Percentiles rank a stretch among this genome's conserved stretches.
Evolutionary conservation across 2,888 invertebrate species (phyloP).

Genomic region (Therioaphis trifolii): DNA sequence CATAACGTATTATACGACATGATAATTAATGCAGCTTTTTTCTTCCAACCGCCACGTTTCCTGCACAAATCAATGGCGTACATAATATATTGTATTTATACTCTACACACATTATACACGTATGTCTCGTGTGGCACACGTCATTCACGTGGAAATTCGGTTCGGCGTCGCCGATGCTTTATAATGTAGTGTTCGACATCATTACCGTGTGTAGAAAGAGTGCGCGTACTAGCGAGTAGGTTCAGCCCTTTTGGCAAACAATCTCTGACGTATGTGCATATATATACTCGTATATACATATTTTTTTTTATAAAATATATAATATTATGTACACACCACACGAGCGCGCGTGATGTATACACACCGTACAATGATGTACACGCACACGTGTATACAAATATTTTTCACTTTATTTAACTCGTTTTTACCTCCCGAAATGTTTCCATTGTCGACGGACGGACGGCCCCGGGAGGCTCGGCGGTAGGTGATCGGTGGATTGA

Average conservation of each 20-base stretch:
- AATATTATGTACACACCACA: no score
- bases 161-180: neutral
- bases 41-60: no score
- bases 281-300: no score
- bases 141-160: constrained; percentile 1
- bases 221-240: no score
- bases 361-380: neutral
- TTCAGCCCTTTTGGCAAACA: constrained; percentile 30
- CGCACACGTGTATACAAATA: neutral
- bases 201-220: neutral
- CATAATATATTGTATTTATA: neutral
- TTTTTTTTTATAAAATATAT: no score
- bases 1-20: no score
- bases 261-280: constrained; percentile 31
- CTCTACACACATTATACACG: no score
- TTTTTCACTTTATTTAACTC: constrained; percentile 46
- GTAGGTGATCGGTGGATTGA: constrained; percentile 3
- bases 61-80: neutral
- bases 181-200: neutral
- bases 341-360: neutral
- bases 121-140: no score
- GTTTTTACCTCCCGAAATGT: constrained; percentile 37
- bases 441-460: constrained; percentile 33
- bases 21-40: no score
- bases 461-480: neutral